A percentile compares a stretch with the other conserved stretches of the same genome.
Evolutionary conservation across 35 echinoderm and acorn worm genomes (phyloP).

Genomic region (Heliocidaris tuberculata): DNA sequence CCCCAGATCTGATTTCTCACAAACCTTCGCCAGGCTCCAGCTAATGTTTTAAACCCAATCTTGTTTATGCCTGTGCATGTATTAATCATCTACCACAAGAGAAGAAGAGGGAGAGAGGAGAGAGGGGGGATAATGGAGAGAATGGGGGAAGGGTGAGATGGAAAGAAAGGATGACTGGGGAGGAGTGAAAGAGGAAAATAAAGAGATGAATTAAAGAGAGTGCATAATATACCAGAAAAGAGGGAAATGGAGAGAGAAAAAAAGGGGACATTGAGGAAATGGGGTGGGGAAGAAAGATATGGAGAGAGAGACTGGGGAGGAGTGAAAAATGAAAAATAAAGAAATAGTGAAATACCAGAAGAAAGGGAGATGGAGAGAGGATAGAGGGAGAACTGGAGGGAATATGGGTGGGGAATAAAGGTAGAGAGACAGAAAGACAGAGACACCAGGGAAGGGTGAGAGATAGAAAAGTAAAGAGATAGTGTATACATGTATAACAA

Average conservation of each 20-base stretch:
- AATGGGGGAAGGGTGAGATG: neutral
- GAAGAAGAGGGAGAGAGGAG: neutral
- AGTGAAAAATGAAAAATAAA: neutral
- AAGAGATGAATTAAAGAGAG: neutral
- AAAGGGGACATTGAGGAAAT: neutral
- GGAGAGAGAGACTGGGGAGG: neutral
- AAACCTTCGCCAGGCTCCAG: conserved; percentile 33
- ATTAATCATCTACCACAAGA: conserved; percentile 35
- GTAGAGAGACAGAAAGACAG: neutral
- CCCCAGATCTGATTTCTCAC: conserved; percentile 43
- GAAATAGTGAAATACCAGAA: neutral
- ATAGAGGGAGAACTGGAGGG: neutral
- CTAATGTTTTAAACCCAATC: conserved; percentile 50
- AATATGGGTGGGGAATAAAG: neutral
- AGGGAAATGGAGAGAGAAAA: neutral
- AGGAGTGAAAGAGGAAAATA: neutral
- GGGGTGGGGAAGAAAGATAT: neutral
- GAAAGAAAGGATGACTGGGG: neutral
- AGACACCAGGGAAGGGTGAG: neutral
- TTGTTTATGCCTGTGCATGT: conserved; percentile 48
- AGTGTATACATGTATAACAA: too few relatives aligned
- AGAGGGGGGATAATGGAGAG: neutral
- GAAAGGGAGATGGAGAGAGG: neutral
- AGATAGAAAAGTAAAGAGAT: neutral
- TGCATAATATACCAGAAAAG: neutral